Conservation (phyloP, 2,888 invertebrate genomes). For the Strigamia transsilvanica region DNA sequence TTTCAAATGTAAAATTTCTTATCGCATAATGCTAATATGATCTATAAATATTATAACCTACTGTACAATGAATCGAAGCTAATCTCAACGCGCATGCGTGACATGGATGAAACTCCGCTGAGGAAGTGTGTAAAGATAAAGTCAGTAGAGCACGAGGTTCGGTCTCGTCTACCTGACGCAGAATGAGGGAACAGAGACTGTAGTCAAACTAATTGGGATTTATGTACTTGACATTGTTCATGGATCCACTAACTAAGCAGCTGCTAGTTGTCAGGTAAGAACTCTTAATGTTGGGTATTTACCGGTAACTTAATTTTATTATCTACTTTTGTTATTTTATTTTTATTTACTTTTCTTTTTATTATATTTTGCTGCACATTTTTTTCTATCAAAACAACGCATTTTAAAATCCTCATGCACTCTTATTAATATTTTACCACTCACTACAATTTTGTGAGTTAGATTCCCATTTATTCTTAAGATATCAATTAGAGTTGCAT, state of each 20-base stretch:
- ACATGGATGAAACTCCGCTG: neutral
- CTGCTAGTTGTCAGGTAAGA: neutral
- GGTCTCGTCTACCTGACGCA: neutral
- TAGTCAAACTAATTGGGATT: neutral
- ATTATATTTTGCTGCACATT: too few species aligned
- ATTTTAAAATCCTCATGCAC: too few species aligned
- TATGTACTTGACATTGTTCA: neutral
- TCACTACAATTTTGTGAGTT: neutral
- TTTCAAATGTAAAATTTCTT: neutral
- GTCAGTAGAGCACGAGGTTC: neutral
- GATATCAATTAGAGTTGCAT: neutral
- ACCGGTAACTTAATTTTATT: too few species aligned
- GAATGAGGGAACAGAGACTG: neutral
- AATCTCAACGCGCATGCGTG: neutral
- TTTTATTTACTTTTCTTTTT: too few species aligned
- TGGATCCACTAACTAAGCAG: neutral
- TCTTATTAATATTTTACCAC: neutral
- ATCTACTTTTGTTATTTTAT: too few species aligned
- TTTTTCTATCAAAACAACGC: too few species aligned
- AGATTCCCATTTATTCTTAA: too few species aligned
- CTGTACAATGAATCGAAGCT: neutral
- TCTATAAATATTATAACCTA: neutral
- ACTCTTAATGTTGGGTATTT: neutral
- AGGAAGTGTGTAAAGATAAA: constrained; percentile 2
- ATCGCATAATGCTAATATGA: neutral